Evolutionary conservation across 1,140 invertebrate species (phyloP).

Genomic region (Pollicipes pollicipes): DNA sequence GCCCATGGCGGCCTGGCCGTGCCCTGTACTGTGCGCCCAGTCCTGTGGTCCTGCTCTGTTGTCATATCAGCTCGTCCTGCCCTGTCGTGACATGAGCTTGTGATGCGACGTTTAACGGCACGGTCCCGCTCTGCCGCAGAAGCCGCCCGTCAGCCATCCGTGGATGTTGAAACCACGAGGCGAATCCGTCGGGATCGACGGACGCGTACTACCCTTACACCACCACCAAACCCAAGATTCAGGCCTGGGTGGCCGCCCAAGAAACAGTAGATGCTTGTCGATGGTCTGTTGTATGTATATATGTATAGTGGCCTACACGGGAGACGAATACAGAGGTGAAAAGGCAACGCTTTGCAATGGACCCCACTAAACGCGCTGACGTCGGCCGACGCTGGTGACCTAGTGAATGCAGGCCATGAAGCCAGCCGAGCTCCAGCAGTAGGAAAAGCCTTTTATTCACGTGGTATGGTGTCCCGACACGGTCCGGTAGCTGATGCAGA

Average conservation of each 20-base stretch:
- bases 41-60: neutral
- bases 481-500: too few species aligned
- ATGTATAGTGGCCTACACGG: too few species aligned
- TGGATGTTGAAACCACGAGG: constrained; percentile 70
- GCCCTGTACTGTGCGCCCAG: neutral
- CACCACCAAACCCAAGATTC: constrained; percentile 64
- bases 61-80: too few species aligned
- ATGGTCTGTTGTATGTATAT: constrained; percentile 4
- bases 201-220: constrained; percentile 65
- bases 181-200: constrained; percentile 48
- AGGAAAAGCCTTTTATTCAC: too few species aligned
- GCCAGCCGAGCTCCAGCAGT: too few species aligned
- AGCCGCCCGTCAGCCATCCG: constrained; percentile 36
- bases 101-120: neutral
- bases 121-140: constrained; percentile 4
- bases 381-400: too few species aligned
- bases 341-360: too few species aligned
- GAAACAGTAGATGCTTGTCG: constrained; percentile 6
- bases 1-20: neutral
- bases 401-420: too few species aligned
- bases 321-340: too few species aligned
- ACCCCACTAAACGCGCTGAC: too few species aligned
- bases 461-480: too few species aligned
- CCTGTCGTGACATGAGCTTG: too few species aligned
- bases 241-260: constrained; percentile 61